Conservation (phyloP, 2,797 vertebrate species). For the Odontamblyopus lacepedii region DNA sequence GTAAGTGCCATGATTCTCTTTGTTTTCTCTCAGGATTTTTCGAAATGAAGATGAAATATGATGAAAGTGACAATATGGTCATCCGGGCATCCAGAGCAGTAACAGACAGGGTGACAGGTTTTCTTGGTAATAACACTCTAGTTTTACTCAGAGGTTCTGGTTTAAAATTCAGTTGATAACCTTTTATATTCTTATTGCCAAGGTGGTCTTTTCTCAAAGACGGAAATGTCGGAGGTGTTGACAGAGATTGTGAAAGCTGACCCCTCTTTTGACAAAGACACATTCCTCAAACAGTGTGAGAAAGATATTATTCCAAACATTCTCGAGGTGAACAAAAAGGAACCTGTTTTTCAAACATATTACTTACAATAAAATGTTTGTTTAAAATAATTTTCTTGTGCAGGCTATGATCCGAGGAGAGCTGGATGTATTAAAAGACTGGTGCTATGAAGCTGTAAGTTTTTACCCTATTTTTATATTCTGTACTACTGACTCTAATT, state of each 20-base stretch:
- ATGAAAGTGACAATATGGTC: slow-evolving; percentile 90
- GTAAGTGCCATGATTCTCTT: neutral
- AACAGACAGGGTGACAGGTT: slow-evolving; percentile 87
- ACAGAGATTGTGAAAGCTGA: slow-evolving; percentile 90
- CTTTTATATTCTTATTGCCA: slow-evolving; percentile 21
- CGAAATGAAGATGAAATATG: slow-evolving; percentile 97
- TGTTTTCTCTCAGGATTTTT: slow-evolving; percentile 83
- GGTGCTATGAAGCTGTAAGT: slow-evolving; percentile 94
- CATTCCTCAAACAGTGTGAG: slow-evolving; percentile 88
- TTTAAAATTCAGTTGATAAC: neutral
- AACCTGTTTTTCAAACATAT: neutral
- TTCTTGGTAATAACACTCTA: slow-evolving; percentile 78
- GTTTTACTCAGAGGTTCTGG: neutral
- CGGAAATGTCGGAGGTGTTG: slow-evolving; percentile 91
- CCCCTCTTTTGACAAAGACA: slow-evolving; percentile 89
- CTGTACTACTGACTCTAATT: neutral
- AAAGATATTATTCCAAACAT: slow-evolving; percentile 91
- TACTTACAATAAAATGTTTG: neutral
- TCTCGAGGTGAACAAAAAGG: slow-evolving; percentile 80
- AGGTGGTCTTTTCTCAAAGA: slow-evolving; percentile 94
- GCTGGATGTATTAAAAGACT: slow-evolving; percentile 91
- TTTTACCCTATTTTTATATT: neutral
- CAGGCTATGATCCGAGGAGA: slow-evolving; percentile 92
- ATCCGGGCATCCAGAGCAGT: slow-evolving; percentile 86
- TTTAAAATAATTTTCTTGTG: slow-evolving; percentile 11